Evolutionary conservation across 2,797 vertebrate genomes (phyloP), one percentile per base, ranked within the genome.

Genomic region (Mus caroli): DNA sequence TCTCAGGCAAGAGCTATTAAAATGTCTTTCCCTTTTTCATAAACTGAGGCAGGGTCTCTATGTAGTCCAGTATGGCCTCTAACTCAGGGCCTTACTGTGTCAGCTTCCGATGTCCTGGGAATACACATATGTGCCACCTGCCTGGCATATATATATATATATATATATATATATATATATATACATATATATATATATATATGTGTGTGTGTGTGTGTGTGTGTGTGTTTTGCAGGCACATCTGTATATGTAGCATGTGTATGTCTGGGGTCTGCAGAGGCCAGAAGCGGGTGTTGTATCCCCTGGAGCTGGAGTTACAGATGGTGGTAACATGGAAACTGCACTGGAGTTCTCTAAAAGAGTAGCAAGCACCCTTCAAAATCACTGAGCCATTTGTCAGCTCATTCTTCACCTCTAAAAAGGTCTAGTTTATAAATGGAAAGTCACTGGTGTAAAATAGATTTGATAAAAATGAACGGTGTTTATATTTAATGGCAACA

Each of bases 1-100:
- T 83, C 40, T 92, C 26, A 92, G 6, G 6, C 71, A 73, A 60
- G 67, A 84, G 90, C 75, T 71, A 90, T n/a, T 73, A 96, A 89
- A 93, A 95, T 92, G 91, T 77, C 24, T 60, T n/a, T 76, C 64
- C 58, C 40, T 76, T 46, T 28, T 90, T 80, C 20, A 24, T 80
- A 34, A 77, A n/a, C 43, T 80, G 17, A 69, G 19, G 54, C 37
- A 71, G 7, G 17, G 17, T 69, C 77, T 80, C 24, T 79, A 10
- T 13, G 12, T 56, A 43, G 50, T 37, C 3, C 62, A 43, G 20
- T 50, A 19, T 77, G 43, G 8, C 75, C 26, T 79, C 24, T 46
- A 50, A 62, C 24, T 67, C 46, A 52, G 58, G 71, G 24, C 28
- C 20, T 62, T 46, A 15, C 64, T 58, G 2, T 31, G 34, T 54